Evolutionary conservation across 2,113 vertebrate genomes (phyloP), one percentile per base, ranked within the genome.

Genomic region (Nycticryphes semicollaris): DNA sequence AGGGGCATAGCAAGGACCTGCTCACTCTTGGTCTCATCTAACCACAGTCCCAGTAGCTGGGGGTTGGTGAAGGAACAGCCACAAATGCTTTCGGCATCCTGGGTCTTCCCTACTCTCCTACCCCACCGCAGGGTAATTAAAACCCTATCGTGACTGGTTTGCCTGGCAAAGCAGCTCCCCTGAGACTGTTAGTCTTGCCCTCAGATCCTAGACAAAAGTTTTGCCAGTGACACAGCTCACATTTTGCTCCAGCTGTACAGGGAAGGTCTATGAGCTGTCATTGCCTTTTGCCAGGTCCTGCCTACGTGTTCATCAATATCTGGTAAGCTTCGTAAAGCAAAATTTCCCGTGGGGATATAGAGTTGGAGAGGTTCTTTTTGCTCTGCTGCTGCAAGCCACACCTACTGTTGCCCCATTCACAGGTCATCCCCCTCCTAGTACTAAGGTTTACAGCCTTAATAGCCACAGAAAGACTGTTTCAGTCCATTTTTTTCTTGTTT

Each of bases 41-140:
- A 74, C 47, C 72, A 35, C 43, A 28, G 15, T 27, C 12, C 37
- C 30, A 63, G 28, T 4, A 84, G 51, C 14, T 16, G 27, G 14
- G 12, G 2, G 0, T 41, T 63, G 33, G 5, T 24, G 31, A 74
- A n/a, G 24, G 31, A 56, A 78, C 0, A 0, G 24, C 41, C 12
- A 2, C 19, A 73, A 48, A 30, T 17, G 22, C 28, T 48, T 15
- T 57, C 6, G 2, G 3, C 4, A 5, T 21, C 41, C 28, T 33
- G 33, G 9, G 33, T 10, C 45, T 24, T 81, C 39, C 11, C 12
- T 85, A 50, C 39, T 78, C 47, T 87, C 18, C 41, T 37, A 28
- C 54, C 5, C 22, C 8, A 22, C 9, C 19, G 7, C 14, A 41
- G 37, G 6, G 22, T 73, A 79, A 66, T 24, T 93, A 53, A 74